A percentile compares a stretch with the other conserved stretches of the same genome.
Conservation (phyloP, 92 coral and sea anemone genomes). For the Virgularia gustaviana region DNA sequence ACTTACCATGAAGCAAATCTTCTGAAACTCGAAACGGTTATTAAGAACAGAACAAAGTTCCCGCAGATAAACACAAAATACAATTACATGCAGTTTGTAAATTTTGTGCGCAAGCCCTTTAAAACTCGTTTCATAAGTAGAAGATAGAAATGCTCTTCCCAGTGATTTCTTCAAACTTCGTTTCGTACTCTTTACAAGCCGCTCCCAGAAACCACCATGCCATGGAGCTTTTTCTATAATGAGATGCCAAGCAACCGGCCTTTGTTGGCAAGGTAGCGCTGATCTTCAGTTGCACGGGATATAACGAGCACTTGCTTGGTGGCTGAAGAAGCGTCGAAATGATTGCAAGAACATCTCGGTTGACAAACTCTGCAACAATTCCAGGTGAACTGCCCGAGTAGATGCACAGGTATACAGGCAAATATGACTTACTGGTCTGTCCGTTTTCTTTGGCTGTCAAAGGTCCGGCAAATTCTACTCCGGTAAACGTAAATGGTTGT, state of each 20-base stretch:
- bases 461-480: conserved; percentile 24
- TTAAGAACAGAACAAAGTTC: too few species aligned
- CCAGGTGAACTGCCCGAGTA: conserved; percentile 1
- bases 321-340: conserved; percentile 28
- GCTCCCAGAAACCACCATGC: conserved; percentile 44
- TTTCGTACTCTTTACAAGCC: conserved; percentile 10
- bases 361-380: background rate
- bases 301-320: conserved; percentile 27
- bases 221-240: conserved; percentile 42
- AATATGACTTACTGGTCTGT: conserved; percentile 1
- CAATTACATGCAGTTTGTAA: too few species aligned
- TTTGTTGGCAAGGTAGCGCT: conserved; percentile 30
- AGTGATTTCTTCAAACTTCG: conserved; percentile 30
- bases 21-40: too few species aligned
- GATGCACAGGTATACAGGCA: conserved; percentile 7
- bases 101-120: too few species aligned
- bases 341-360: conserved; percentile 29
- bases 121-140: too few species aligned
- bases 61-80: too few species aligned
- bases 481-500: conserved; percentile 1
- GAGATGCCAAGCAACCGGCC: conserved; percentile 36
- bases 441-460: background rate
- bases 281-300: conserved; percentile 28
- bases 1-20: too few species aligned
- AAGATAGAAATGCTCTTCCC: background rate